A percentile compares a stretch with the other conserved stretches of the same genome.
Conservation (phyloP, 1,140 invertebrate genomes). For the Luehdorfia chinensis region DNA sequence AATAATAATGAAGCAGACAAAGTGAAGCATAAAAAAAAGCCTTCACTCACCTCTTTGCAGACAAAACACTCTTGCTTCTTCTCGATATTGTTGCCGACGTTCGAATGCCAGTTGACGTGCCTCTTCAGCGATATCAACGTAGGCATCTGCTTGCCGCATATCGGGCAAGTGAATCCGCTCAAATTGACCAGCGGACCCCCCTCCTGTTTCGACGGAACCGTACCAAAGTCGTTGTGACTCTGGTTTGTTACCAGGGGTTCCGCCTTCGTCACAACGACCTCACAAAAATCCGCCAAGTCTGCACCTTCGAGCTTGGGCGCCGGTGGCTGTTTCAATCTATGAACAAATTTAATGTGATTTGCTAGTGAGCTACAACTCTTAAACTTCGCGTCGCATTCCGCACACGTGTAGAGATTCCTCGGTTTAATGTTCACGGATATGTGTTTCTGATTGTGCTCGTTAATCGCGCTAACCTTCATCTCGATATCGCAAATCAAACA, state of each 20-base stretch:
- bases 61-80: slow-evolving; percentile 59
- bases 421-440: slow-evolving; percentile 61
- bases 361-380: slow-evolving; percentile 57
- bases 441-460: slow-evolving; percentile 69
- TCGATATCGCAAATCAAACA: slow-evolving; percentile 69
- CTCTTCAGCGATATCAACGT: slow-evolving; percentile 58
- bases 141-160: slow-evolving; percentile 60
- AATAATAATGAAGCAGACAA: too few relatives aligned
- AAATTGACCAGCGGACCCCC: slow-evolving; percentile 38
- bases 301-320: slow-evolving; percentile 24
- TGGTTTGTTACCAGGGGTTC: slow-evolving; percentile 63
- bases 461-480: slow-evolving; percentile 63
- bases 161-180: slow-evolving; percentile 59
- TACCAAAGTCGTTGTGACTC: slow-evolving; percentile 65
- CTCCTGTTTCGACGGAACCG: slow-evolving; percentile 38
- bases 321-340: slow-evolving; percentile 47
- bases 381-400: slow-evolving; percentile 55
- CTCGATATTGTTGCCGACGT: slow-evolving; percentile 47
- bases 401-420: slow-evolving; percentile 67
- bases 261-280: slow-evolving; percentile 73
- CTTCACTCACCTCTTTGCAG: slow-evolving; percentile 56
- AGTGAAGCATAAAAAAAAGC: slow-evolving; percentile 1
- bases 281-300: slow-evolving; percentile 73
- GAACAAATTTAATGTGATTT: slow-evolving; percentile 60
- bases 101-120: slow-evolving; percentile 65